A percentile compares a stretch with the other conserved stretches of the same genome.
These are phyloP conservation scores for mouse (Mus musculus) DNA, from an alignment of 2,113 vertebrate genomes.

Conservation along the genomic window DNA sequence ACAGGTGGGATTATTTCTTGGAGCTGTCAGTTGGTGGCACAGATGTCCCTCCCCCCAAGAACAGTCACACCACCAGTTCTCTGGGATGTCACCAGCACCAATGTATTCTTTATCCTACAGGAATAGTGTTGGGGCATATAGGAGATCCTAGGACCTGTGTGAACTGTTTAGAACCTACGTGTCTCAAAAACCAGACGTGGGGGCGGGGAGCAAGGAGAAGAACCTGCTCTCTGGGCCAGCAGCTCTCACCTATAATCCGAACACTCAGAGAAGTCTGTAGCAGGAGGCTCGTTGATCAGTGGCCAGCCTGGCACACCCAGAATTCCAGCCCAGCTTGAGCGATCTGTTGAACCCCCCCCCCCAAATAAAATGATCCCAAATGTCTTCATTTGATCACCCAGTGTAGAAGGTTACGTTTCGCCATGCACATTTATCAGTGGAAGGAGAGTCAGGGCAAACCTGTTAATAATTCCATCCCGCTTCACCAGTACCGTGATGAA, in stretches of 20 bases:
- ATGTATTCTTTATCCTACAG: neutral
- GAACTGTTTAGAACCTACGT: neutral
- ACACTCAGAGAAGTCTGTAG: neutral
- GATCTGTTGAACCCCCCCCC: neutral
- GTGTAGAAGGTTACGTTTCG: neutral
- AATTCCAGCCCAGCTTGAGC: neutral
- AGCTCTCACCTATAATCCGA: neutral
- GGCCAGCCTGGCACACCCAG: neutral
- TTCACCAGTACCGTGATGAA: neutral
- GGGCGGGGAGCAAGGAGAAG: no score
- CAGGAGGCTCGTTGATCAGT: neutral
- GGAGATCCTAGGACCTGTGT: neutral
- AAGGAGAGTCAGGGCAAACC: neutral
- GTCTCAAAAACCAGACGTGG: neutral
- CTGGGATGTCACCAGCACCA: neutral
- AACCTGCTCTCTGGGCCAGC: no score
- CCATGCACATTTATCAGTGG: neutral
- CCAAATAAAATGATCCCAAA: neutral
- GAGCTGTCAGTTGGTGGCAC: neutral
- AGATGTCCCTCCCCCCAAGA: neutral
- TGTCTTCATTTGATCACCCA: neutral
- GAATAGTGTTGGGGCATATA: neutral
- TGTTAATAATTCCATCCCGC: neutral
- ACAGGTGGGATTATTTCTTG: neutral
- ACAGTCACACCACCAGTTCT: neutral